Conservation (phyloP, 2,797 vertebrate species). For the Eupleurogrammus muticus region DNA sequence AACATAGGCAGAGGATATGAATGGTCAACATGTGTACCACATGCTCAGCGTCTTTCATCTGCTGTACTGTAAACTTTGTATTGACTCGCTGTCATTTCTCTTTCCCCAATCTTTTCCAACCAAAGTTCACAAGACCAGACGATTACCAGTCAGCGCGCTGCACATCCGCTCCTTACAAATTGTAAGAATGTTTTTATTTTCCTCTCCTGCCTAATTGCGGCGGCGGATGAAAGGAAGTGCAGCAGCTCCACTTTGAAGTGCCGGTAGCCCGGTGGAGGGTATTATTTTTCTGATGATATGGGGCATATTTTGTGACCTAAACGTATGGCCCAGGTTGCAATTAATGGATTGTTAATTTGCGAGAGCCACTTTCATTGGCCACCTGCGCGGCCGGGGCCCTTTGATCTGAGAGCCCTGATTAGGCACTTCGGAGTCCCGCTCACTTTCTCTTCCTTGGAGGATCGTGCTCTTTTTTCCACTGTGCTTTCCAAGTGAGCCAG, state of each 20-base stretch:
- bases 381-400: conserved; percentile 72
- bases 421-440: conserved; percentile 73
- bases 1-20: conserved; percentile 62
- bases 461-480: conserved; percentile 81
- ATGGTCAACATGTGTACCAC: conserved; percentile 63
- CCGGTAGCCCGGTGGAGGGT: conserved; percentile 69
- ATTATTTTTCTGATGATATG: conserved; percentile 83
- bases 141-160: conserved; percentile 66
- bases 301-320: conserved; percentile 80
- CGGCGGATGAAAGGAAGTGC: conserved; percentile 77
- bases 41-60: conserved; percentile 71
- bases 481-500: conserved; percentile 82
- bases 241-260: conserved; percentile 80
- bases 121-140: conserved; percentile 64
- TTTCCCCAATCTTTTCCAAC: conserved; percentile 63
- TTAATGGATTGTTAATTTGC: conserved; percentile 84
- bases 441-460: conserved; percentile 78
- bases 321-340: conserved; percentile 70
- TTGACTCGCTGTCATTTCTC: conserved; percentile 64
- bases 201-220: conserved; percentile 78
- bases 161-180: conserved; percentile 69
- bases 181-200: conserved; percentile 82
- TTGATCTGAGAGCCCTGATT: conserved; percentile 83
- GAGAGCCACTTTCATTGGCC: conserved; percentile 80
- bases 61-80: conserved; percentile 60